A percentile compares a stretch with the other conserved stretches of the same genome.
Evolutionary conservation across 2,113 vertebrate genomes (phyloP).

Genomic region (Urocolius indicus): DNA sequence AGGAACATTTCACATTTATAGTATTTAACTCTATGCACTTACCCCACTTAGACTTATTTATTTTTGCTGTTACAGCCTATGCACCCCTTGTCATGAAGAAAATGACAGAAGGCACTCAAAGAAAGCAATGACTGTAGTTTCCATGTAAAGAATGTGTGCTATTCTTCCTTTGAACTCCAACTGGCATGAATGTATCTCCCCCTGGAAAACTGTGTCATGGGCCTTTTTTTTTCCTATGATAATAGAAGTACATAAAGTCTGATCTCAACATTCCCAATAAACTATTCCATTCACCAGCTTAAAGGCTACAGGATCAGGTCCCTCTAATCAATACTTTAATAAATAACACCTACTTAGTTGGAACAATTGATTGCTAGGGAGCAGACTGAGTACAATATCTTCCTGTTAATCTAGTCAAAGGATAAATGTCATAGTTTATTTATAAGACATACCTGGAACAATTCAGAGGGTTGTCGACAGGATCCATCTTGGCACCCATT

Average conservation of each 20-base stretch:
- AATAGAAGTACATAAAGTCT: not conserved
- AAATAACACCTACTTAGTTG: slow-evolving; percentile 26
- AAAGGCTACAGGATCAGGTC: not conserved
- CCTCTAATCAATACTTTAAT: slow-evolving; percentile 43
- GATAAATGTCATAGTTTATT: not conserved
- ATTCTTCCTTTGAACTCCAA: slow-evolving; percentile 8
- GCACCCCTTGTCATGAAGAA: not conserved
- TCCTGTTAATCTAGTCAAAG: slow-evolving; percentile 7
- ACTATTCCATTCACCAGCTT: not conserved
- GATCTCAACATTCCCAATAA: not conserved
- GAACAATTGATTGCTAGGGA: slow-evolving; percentile 33
- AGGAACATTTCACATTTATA: not conserved
- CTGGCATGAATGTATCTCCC: not conserved
- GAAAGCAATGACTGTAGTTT: not conserved
- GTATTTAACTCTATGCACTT: not conserved
- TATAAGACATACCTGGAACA: not conserved
- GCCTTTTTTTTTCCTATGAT: not conserved
- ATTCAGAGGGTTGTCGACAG: not conserved
- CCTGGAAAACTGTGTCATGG: not conserved
- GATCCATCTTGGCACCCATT: not conserved
- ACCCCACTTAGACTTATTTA: not conserved
- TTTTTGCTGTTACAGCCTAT: not conserved
- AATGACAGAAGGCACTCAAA: not conserved
- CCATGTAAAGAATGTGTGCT: not conserved
- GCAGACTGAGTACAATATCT: not conserved